These are phyloP conservation scores for Orthosia gothica DNA, from an alignment of 2,888 invertebrate species.

Conservation along the genomic window DNA sequence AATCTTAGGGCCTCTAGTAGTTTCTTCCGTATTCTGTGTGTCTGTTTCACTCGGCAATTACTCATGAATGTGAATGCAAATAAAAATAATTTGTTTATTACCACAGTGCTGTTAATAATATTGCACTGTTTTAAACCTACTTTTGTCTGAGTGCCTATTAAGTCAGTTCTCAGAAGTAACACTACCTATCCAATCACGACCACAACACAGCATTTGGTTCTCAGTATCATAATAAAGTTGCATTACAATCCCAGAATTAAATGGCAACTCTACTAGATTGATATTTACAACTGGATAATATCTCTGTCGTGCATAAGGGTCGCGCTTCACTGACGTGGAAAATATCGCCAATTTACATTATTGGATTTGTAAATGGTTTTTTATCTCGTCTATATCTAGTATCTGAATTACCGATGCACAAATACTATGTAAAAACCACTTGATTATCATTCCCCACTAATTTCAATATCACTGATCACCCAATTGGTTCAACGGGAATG, in stretches of 20 bases:
- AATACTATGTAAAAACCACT: conserved; percentile 30
- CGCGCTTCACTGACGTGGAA: conserved; percentile 68
- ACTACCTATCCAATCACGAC: conserved; percentile 39
- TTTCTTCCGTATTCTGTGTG: conserved; percentile 62
- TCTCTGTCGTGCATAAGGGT: conserved; percentile 47
- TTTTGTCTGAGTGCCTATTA: conserved; percentile 44
- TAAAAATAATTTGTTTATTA: conserved; percentile 59
- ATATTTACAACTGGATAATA: conserved; percentile 42
- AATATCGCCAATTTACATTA: conserved; percentile 65
- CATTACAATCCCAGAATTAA: conserved; percentile 37
- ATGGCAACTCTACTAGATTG: conserved; percentile 36
- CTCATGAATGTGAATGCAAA: conserved; percentile 50
- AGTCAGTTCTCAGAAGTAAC: conserved; percentile 43
- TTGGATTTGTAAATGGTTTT: conserved; percentile 50
- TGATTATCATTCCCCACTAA: conserved; percentile 47
- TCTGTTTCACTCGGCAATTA: conserved; percentile 43
- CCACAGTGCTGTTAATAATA: conserved; percentile 42
- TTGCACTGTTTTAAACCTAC: conserved; percentile 50
- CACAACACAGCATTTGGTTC: conserved; percentile 36
- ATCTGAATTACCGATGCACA: conserved; percentile 31
- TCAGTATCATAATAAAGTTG: conserved; percentile 27
- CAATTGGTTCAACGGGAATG: conserved; percentile 60
- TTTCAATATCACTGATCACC: conserved; percentile 41
- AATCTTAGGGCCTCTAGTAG: conserved; percentile 57
- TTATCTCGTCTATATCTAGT: conserved; percentile 39